Evolutionary conservation across 1,140 invertebrate species (phyloP).

Genomic region (Hermetia illucens): DNA sequence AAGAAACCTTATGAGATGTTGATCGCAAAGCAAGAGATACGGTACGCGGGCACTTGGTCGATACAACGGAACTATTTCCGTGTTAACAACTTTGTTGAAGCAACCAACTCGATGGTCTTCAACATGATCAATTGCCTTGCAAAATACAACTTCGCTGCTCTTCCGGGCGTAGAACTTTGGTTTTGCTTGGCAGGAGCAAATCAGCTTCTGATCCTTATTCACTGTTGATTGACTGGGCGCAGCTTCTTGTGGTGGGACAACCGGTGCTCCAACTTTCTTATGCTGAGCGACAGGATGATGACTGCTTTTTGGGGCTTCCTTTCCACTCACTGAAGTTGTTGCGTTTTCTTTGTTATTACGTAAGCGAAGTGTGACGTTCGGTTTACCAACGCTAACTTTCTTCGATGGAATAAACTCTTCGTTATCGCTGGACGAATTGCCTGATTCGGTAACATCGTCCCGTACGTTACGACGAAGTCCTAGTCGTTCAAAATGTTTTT

Average conservation of each 20-base stretch:
- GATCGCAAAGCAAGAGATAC: constrained; percentile 69
- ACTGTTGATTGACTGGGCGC: too few species aligned
- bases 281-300: too few species aligned
- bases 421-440: constrained; percentile 23
- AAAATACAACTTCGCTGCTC: constrained; percentile 28
- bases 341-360: constrained; percentile 7
- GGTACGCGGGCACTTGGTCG: constrained; percentile 66
- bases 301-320: too few species aligned
- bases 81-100: constrained; percentile 56
- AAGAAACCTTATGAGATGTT: constrained; percentile 60
- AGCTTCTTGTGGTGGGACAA: too few species aligned
- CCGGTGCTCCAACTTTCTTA: too few species aligned
- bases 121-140: constrained; percentile 60
- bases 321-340: too few species aligned
- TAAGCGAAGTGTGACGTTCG: constrained; percentile 21
- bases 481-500: constrained; percentile 38
- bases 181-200: constrained; percentile 25
- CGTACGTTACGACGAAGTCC: constrained; percentile 29
- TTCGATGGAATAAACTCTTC: constrained; percentile 28
- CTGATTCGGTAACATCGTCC: constrained; percentile 20
- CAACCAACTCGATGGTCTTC: constrained; percentile 68
- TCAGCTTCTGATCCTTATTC: constrained; percentile 9
- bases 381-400: constrained; percentile 22
- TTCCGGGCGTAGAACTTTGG: constrained; percentile 27
- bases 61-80: too few species aligned